Percentiles rank a stretch among this genome's conserved stretches.
Evolutionary conservation across 1,140 invertebrate species (phyloP).

Genomic region (Limonius californicus): DNA sequence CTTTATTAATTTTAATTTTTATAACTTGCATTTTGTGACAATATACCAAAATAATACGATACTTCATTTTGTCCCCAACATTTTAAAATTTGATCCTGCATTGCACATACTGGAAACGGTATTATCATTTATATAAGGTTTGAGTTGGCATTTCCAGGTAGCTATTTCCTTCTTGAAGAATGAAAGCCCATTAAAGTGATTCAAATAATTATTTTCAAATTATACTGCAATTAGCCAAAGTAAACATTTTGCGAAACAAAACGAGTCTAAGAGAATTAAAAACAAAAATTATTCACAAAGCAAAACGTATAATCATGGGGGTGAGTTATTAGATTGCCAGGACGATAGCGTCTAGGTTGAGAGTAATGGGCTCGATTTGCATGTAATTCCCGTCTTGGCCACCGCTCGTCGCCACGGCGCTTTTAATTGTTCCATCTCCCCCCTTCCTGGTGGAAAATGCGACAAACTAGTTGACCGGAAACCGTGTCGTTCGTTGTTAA

Average conservation of each 20-base stretch:
- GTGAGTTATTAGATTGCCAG: conserved; percentile 25
- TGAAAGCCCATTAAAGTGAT: no score
- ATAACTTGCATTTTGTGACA: no score
- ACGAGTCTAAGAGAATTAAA: conserved; percentile 5
- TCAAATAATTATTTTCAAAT: not conserved
- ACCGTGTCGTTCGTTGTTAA: conserved; percentile 34
- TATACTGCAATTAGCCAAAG: conserved; percentile 3
- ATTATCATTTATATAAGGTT: no score
- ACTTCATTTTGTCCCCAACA: no score
- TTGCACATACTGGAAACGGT: no score
- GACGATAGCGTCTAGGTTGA: conserved; percentile 23
- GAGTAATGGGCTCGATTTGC: conserved; percentile 28
- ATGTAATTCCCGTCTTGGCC: conserved; percentile 30
- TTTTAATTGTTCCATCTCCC: conserved; percentile 34
- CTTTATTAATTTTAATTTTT: no score
- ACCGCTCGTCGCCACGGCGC: conserved; percentile 24
- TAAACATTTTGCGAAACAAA: conserved; percentile 12
- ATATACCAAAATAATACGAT: no score
- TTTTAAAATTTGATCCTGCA: no score
- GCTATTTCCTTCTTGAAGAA: no score
- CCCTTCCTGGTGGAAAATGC: conserved; percentile 16
- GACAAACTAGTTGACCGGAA: conserved; percentile 38
- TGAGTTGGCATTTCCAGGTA: no score
- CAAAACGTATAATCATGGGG: conserved; percentile 21
- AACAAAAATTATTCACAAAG: conserved; percentile 17